Percentiles rank a stretch among this genome's conserved stretches.
Evolutionary conservation across 2,888 invertebrate species (phyloP).

Genomic region (Seladonia tumulorum): DNA sequence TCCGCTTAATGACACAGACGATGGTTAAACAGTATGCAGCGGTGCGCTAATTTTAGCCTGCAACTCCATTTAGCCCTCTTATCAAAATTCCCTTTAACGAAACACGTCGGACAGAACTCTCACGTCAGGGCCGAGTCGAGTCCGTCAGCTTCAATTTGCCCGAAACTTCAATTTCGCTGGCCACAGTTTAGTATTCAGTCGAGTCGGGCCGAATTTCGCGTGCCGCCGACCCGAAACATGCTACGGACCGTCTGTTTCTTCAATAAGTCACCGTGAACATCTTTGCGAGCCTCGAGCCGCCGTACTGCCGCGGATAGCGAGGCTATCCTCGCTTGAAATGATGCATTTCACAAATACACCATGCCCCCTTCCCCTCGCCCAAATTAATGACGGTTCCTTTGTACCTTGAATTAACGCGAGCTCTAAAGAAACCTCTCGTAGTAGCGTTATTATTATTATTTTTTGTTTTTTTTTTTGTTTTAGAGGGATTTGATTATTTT

Average conservation of each 20-base stretch:
- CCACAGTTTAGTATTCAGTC: slow-evolving; percentile 31
- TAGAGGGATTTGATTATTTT: background rate
- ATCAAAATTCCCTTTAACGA: slow-evolving; percentile 33
- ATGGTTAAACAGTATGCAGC: background rate
- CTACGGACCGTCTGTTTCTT: slow-evolving; percentile 8
- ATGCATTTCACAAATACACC: background rate
- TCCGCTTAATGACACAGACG: slow-evolving; percentile 5
- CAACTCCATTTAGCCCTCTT: slow-evolving; percentile 33
- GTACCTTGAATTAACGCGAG: background rate
- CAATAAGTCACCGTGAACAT: background rate
- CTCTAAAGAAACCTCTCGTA: background rate
- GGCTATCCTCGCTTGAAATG: background rate
- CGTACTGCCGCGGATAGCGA: background rate
- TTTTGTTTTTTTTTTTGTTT: too few species aligned
- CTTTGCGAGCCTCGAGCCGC: background rate
- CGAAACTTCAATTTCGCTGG: slow-evolving; percentile 17
- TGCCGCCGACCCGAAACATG: background rate
- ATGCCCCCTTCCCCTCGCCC: background rate
- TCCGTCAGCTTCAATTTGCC: slow-evolving; percentile 33
- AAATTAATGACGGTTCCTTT: background rate
- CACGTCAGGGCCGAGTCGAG: background rate
- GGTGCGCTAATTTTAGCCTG: slow-evolving; percentile 21
- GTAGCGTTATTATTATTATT: too few species aligned
- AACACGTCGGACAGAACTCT: background rate
- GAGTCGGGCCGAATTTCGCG: slow-evolving; percentile 1